Evolutionary conservation across 1,140 invertebrate species (phyloP).

Genomic region (Drosophila novamexicana): DNA sequence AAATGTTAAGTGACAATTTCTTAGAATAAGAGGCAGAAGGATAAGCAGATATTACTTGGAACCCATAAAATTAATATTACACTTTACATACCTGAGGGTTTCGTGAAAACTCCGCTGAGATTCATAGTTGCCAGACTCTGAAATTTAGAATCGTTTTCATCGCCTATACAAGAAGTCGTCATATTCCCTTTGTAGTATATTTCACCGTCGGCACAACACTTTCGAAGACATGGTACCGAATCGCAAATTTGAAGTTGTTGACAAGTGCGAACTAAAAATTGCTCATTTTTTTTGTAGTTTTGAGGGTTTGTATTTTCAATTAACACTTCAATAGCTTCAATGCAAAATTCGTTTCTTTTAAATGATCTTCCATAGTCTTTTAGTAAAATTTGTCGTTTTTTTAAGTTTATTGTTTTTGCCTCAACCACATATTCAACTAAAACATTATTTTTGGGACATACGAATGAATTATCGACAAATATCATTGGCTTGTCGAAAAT

Average conservation of each 20-base stretch:
- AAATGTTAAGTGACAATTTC: too few relatives aligned
- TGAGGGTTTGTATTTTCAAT: background rate
- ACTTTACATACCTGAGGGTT: constrained; percentile 50
- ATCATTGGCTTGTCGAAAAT: constrained; percentile 49
- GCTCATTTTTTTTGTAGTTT: constrained; percentile 16
- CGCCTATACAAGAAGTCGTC: constrained; percentile 52
- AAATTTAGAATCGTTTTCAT: constrained; percentile 39
- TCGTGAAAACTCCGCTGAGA: constrained; percentile 55
- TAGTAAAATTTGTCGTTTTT: constrained; percentile 25
- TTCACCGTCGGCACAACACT: constrained; percentile 84
- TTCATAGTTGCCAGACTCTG: constrained; percentile 53
- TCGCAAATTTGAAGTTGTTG: constrained; percentile 46
- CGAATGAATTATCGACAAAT: constrained; percentile 46
- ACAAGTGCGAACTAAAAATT: constrained; percentile 82
- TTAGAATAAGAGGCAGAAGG: too few relatives aligned
- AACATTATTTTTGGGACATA: constrained; percentile 47
- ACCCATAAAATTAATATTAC: too few relatives aligned
- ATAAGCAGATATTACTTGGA: too few relatives aligned
- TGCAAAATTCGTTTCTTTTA: constrained; percentile 46
- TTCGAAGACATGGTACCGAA: constrained; percentile 76
- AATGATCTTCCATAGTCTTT: constrained; percentile 22
- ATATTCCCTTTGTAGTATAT: constrained; percentile 61
- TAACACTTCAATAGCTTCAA: constrained; percentile 48
- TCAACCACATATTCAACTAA: constrained; percentile 54
- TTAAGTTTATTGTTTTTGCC: constrained; percentile 24